Conservation (phyloP, 2,113 vertebrate genomes). For the Indicator maculatus region DNA sequence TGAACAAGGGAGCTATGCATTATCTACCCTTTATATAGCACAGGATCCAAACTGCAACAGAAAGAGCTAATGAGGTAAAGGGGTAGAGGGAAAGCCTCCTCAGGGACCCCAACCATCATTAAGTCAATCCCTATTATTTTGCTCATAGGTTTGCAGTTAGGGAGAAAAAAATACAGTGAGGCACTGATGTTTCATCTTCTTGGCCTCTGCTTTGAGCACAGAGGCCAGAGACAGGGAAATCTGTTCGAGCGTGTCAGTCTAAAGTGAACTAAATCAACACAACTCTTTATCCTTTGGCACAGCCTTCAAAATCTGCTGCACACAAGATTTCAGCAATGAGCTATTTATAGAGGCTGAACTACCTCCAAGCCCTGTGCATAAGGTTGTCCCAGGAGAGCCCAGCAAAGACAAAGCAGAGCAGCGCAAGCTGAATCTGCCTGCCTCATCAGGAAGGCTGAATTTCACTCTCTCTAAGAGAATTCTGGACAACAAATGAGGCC, state of each 20-base stretch:
- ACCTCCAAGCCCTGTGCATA: slow-evolving; percentile 17
- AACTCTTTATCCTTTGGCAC: background rate
- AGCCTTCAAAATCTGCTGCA: background rate
- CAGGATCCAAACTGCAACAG: background rate
- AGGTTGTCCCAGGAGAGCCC: slow-evolving; percentile 11
- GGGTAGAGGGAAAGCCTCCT: background rate
- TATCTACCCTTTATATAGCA: background rate
- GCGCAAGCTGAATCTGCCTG: background rate
- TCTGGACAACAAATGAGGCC: slow-evolving; percentile 51
- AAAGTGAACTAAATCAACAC: slow-evolving; percentile 11
- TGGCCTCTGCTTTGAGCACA: background rate
- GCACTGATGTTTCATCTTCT: background rate
- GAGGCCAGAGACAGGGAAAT: background rate
- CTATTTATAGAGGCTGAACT: slow-evolving; percentile 51
- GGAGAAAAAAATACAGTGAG: background rate
- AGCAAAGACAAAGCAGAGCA: slow-evolving; percentile 41
- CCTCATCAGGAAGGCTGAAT: slow-evolving; percentile 52
- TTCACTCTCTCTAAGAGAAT: slow-evolving; percentile 20
- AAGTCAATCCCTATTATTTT: background rate
- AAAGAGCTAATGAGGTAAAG: background rate
- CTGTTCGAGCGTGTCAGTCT: background rate
- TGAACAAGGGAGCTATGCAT: background rate
- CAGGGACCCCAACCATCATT: background rate
- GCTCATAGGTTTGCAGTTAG: background rate
- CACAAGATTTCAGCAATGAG: background rate